Base-by-base conservation (phyloP, 37 sponge, comb jelly and placozoan genomes). In the Eunapius fragilis region DNA sequence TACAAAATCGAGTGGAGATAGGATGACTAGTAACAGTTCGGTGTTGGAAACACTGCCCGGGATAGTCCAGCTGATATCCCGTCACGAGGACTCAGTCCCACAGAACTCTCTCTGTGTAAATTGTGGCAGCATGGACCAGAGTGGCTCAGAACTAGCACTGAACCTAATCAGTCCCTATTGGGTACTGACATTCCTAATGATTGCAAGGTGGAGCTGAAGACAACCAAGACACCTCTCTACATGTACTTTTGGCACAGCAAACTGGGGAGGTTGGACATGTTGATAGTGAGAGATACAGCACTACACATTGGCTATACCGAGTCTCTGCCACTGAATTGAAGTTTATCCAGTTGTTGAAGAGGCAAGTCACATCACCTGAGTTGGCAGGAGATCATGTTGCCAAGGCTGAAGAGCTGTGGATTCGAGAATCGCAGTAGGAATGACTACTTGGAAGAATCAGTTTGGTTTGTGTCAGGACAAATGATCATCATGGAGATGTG, bases 61-160 rank as follows among this genome's bases (percentile, higher is more conserved):
- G 68, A 84, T 13, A 84, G 74, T 67, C 85, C 85, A 58, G 76
- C 81, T 28, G 81, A 80, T 68, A 80, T 80, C 67, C 70, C 83
- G 13, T 82, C 83, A 36, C 24, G 83, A 30, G 83, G 73, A 72
- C 47, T 72, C 3, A 72, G 25, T 31, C 73, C 73, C 25, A 35
- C 28, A 34, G 73, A 72, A 30, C 83, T 82, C 23, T 35, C 74
- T 0, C 28, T 49, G 25, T 37, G 34, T 34, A 35, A 70, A 35
- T 68, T 47, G 26, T 84, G 85, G 85, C 25, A 23, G 37, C 3
- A 58, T 67, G 77, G 85, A 31, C 77, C n/a, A n/a, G 47, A 45
- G 47, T 45, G 47, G 47, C 47, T 45, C 47, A 45, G 47, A 45
- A 45, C 47, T 45, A 9, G 47, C 5, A 38, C 37, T 36, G 38